phyloP scores from a whole-genome alignment of 2,888 invertebrate species.

The Sialis lutaria region DNA sequence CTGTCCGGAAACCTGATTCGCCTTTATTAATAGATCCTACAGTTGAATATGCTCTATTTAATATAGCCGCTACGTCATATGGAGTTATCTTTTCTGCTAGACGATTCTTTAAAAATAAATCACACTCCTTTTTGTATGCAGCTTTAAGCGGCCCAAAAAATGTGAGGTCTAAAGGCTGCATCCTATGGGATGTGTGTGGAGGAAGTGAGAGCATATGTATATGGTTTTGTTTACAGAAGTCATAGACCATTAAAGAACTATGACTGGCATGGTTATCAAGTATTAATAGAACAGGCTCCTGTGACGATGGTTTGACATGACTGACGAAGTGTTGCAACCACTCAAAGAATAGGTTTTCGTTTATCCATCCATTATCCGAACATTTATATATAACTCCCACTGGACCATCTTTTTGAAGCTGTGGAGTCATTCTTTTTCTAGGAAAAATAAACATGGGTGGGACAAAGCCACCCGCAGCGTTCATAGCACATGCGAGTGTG shows the following conservation, averaged over 20 bases:
- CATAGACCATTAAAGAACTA: conserved; percentile 9
- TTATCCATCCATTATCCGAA: conserved; percentile 14
- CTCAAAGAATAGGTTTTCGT: conserved; percentile 13
- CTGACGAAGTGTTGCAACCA: conserved; percentile 13
- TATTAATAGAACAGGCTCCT: conserved; percentile 15
- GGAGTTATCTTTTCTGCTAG: conserved; percentile 14
- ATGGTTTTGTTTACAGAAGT: conserved; percentile 13
- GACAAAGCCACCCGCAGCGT: conserved; percentile 20
- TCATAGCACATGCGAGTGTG: conserved; percentile 24
- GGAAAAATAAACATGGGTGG: conserved; percentile 29
- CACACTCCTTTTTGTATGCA: conserved; percentile 16
- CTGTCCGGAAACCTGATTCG: conserved; percentile 17
- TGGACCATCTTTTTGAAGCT: conserved; percentile 22
- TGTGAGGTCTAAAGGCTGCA: conserved; percentile 14
- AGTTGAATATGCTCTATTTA: conserved; percentile 11
- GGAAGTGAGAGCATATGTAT: conserved; percentile 13
- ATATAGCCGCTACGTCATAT: conserved; percentile 15
- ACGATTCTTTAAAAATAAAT: conserved; percentile 15
- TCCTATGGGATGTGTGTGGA: conserved; percentile 13
- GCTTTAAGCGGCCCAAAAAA: conserved; percentile 15
- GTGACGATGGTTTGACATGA: conserved; percentile 11
- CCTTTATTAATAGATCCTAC: conserved; percentile 16
- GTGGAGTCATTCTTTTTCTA: conserved; percentile 21
- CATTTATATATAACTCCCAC: conserved; percentile 17
- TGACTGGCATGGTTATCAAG: conserved; percentile 15